Evolutionary conservation across 1,140 invertebrate genomes (phyloP).

Genomic region (Sogatella furcifera): DNA sequence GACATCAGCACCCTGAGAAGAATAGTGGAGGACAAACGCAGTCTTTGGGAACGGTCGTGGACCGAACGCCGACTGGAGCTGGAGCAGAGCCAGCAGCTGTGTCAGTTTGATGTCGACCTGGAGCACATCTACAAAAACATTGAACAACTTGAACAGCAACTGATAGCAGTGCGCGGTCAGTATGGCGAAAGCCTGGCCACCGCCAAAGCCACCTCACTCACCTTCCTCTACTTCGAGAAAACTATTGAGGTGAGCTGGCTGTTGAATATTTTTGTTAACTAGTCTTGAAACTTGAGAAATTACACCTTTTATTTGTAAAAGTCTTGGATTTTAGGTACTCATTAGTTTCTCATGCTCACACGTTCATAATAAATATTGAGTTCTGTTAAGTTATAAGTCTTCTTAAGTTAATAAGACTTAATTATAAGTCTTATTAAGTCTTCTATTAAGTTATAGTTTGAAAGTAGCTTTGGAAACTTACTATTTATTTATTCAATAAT

Average conservation of each 20-base stretch:
- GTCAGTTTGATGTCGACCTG: conserved; percentile 59
- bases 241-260: conserved; percentile 53
- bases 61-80: conserved; percentile 45
- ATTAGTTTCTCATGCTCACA: no score
- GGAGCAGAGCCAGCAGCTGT: conserved; percentile 51
- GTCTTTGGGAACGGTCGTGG: conserved; percentile 48
- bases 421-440: no score
- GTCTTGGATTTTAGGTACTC: no score
- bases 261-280: no score
- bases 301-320: no score
- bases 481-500: no score
- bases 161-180: conserved; percentile 48
- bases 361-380: no score
- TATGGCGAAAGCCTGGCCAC: conserved; percentile 59
- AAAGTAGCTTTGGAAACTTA: no score
- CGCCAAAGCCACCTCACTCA: conserved; percentile 54
- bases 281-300: no score
- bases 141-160: conserved; percentile 50
- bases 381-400: no score
- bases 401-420: no score
- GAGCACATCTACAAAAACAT: conserved; percentile 61
- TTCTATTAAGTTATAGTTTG: no score
- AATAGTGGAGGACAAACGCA: conserved; percentile 40
- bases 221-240: conserved; percentile 68
- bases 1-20: conserved; percentile 59